Evolutionary conservation across 2,888 invertebrate species (phyloP).

Genomic region (Spicauda simplicius): DNA sequence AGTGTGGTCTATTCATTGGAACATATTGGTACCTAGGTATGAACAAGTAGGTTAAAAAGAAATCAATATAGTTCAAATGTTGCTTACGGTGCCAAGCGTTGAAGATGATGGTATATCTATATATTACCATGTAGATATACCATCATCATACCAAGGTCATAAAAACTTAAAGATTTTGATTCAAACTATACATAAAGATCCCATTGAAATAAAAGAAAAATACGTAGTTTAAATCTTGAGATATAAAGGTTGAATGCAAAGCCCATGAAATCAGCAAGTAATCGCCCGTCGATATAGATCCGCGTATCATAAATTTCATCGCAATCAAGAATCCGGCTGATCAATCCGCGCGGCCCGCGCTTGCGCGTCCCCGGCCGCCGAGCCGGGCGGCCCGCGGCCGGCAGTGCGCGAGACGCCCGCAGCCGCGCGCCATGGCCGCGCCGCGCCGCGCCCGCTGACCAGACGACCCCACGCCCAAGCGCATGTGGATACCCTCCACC

Average conservation of each 20-base stretch:
- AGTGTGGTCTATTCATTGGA: no score
- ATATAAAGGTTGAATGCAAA: background rate
- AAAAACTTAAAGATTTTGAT: no score
- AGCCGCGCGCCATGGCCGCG: slow-evolving; percentile 64
- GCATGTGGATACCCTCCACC: slow-evolving; percentile 45
- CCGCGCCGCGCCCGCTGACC: slow-evolving; percentile 72
- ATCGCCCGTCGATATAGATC: slow-evolving; percentile 72
- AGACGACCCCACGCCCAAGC: slow-evolving; percentile 57
- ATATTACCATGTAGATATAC: no score
- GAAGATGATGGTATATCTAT: no score
- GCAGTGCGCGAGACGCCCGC: slow-evolving; percentile 75
- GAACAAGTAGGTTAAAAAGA: no score
- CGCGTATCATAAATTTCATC: slow-evolving; percentile 82
- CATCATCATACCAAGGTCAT: no score
- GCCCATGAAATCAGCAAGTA: background rate
- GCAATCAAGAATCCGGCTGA: slow-evolving; percentile 80
- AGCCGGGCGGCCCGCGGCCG: slow-evolving; percentile 58
- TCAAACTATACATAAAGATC: no score
- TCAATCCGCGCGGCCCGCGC: slow-evolving; percentile 62
- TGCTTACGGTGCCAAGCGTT: no score
- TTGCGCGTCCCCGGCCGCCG: slow-evolving; percentile 46
- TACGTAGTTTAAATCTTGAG: no score
- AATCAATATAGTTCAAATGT: no score
- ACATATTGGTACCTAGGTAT: no score
- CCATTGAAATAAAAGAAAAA: no score